phyloP scores from a whole-genome alignment of 2,888 invertebrate species.

The Bombylius major region DNA sequence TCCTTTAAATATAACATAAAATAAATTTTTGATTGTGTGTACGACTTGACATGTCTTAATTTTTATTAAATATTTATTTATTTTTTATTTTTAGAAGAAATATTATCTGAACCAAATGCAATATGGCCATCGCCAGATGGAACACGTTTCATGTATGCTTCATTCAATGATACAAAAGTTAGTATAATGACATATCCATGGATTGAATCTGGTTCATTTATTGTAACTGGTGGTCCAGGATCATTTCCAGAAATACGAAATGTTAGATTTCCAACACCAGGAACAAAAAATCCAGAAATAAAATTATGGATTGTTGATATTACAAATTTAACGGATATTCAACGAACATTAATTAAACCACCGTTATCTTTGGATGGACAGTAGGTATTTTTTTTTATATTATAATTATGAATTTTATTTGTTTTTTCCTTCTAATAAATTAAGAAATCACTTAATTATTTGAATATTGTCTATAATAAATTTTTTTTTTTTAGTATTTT shows the following conservation, averaged over 20 bases:
- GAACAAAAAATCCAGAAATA: slow-evolving; percentile 74
- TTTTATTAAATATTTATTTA: neutral
- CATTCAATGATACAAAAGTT: slow-evolving; percentile 72
- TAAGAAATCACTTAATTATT: neutral
- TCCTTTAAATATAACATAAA: too few species aligned
- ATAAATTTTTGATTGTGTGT: too few species aligned
- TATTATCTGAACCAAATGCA: slow-evolving; percentile 67
- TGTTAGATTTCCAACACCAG: slow-evolving; percentile 79
- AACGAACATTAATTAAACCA: slow-evolving; percentile 55
- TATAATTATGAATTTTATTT: too few species aligned
- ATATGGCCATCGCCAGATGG: slow-evolving; percentile 81
- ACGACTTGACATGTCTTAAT: neutral
- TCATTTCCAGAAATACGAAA: slow-evolving; percentile 69
- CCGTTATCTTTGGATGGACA: slow-evolving; percentile 65
- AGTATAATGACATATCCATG: slow-evolving; percentile 68
- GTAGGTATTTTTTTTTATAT: slow-evolving; percentile 45
- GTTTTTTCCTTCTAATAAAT: too few species aligned
- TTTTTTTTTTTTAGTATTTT: neutral
- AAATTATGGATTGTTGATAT: slow-evolving; percentile 70
- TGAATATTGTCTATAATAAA: neutral
- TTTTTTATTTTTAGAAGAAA: slow-evolving; percentile 59
- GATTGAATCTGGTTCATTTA: slow-evolving; percentile 57
- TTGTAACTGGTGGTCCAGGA: slow-evolving; percentile 44
- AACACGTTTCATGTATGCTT: slow-evolving; percentile 68
- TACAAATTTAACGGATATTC: slow-evolving; percentile 50